Base-by-base conservation (phyloP, 2,797 vertebrate species). In the Chelon auratus region DNA sequence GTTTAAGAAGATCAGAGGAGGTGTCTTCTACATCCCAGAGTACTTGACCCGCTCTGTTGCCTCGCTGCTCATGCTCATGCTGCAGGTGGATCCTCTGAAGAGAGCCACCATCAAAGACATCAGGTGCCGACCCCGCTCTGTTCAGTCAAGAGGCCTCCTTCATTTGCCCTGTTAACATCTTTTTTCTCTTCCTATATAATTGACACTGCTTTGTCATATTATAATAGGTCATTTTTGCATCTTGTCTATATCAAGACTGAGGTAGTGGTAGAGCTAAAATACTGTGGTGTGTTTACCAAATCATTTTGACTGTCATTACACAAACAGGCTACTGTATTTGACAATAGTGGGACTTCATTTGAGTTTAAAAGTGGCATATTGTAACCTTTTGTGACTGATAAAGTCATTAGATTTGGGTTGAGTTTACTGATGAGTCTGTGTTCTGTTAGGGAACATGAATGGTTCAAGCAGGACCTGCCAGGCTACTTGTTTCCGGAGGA, bases 91-190 rank as follows among this genome's bases (percentile, higher is more conserved):
- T 77, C 98, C 98, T 9, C 93, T 99, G 69, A 99, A 99, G 83
- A 93, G 98, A 84, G 97, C 98, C 83, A 97, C 98, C 75, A 99
- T 99, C 93, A 99, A 97, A 92, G 98, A 99, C 77, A 99, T 99
- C 91, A 95, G 97, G 97, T 98, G 57, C 52, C 14, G 18, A 39
- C 10, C 4, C 3, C 13, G 1, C n/a, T 50, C 13, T 48, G 39
- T 20, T 18, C 1, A 14, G 5, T 40, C 40, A 42, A 36, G 42
- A 18, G 37, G 9, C 26, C 52, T 20, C 3, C 11, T 72, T 66
- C 57, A 68, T 65, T 51, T 33, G 9, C 39, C 48, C 1, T 17
- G 22, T 40, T 53, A 36, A 37, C 37, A 4, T 42, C 47, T 48
- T 40, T 26, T 18, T 48, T 48, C 30, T 33, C 30, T 33, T 33